A percentile compares a stretch with the other conserved stretches of the same genome.
Conservation (phyloP, 2,113 vertebrate genomes). For the Daphoenositta chrysoptera region DNA sequence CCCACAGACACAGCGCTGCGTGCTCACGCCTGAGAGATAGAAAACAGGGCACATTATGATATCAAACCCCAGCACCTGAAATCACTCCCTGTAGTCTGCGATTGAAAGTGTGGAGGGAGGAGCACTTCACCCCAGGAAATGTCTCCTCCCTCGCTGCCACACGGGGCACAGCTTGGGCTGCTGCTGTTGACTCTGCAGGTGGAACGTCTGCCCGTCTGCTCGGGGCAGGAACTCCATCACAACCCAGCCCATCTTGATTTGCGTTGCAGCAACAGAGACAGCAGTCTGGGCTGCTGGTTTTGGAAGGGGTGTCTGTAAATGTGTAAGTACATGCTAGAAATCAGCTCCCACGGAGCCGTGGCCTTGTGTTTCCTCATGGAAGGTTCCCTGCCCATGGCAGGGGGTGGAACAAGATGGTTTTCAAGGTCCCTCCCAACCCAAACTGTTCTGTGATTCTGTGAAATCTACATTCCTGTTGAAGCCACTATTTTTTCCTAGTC, state of each 20-base stretch:
- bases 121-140: background rate
- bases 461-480: background rate
- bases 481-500: rapidly evolving
- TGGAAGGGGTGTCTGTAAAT: background rate
- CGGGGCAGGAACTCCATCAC: background rate
- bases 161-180: background rate
- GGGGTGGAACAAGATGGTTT: background rate
- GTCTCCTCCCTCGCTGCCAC: background rate
- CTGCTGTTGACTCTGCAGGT: background rate
- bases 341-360: rapidly evolving
- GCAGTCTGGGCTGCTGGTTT: background rate
- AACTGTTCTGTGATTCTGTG: background rate
- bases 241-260: background rate
- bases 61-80: background rate
- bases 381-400: too few relatives aligned
- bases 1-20: background rate
- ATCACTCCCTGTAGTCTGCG: background rate
- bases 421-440: background rate
- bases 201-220: background rate
- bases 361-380: background rate
- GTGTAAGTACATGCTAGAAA: background rate
- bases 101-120: background rate
- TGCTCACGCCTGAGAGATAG: background rate
- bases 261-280: background rate
- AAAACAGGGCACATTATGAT: background rate